Evolutionary conservation across 2,888 invertebrate species (phyloP).

Genomic region (Apotomis capreana): DNA sequence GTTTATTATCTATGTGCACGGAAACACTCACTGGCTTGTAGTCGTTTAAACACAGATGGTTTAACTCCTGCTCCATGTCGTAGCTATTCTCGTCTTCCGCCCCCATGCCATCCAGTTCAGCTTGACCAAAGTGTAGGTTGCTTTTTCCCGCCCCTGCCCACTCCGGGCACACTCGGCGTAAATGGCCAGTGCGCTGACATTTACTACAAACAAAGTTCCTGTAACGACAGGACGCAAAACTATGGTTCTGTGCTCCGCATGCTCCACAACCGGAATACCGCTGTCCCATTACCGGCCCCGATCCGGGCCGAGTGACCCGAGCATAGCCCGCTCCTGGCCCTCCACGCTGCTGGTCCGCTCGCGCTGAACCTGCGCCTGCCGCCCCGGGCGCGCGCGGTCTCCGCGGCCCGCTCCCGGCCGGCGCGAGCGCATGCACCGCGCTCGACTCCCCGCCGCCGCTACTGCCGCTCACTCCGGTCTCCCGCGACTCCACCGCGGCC

Average conservation of each 20-base stretch:
- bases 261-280: not conserved
- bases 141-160: not conserved
- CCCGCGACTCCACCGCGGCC: slow-evolving; percentile 2
- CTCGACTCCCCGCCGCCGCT: not conserved
- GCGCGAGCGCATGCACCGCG: not conserved
- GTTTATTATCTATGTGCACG: not conserved
- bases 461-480: not conserved
- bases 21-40: slow-evolving; percentile 17
- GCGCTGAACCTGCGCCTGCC: not conserved
- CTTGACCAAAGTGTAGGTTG: not conserved
- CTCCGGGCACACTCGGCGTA: slow-evolving; percentile 34
- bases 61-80: slow-evolving; percentile 8
- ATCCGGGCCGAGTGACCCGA: not conserved
- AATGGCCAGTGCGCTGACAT: slow-evolving; percentile 25
- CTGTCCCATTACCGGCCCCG: not conserved
- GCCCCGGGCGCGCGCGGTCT: not conserved
- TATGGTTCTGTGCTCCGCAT: slow-evolving; percentile 7
- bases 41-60: slow-evolving; percentile 7
- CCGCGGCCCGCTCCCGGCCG: not conserved
- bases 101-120: not conserved
- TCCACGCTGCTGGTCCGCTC: not conserved
- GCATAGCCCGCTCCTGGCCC: too few relatives aligned
- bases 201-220: slow-evolving; percentile 31
- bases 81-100: not conserved
- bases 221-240: not conserved